Evolutionary conservation across 1,140 invertebrate genomes (phyloP), one percentile per base, ranked within the genome.

Genomic region (Trichonephila clavata): DNA sequence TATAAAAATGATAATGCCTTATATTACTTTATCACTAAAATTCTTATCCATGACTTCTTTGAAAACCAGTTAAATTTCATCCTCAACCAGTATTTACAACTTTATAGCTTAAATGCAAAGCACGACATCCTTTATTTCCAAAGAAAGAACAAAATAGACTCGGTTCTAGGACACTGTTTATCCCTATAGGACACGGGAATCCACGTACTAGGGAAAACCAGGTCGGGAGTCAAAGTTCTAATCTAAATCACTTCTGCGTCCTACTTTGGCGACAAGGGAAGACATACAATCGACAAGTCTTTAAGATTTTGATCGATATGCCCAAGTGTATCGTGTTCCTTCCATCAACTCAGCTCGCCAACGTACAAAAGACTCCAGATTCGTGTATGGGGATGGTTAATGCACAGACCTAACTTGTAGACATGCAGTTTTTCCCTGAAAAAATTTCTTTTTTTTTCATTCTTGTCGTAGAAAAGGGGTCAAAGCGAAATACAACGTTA

Each of bases 281-380:
- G 84, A 86, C 84, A 60, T 39, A 18, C 20, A 86, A 86, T 86
- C 84, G 84, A 86, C 84, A 86, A 86, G 84, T 86, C 84, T 27
- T 86, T 27, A 21, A 61, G 84, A 57, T 43, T 3, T 83, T 83
- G 80, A 86, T 86, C 84, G 84, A 86, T 86, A 57, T 24, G 16
- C n/a, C n/a, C 8, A n/a, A 57, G 27, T 83, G 43, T 43, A 59
- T 8, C n/a, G 24, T 27, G 68, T 71, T 27, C 24, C 27, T 6
- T 71, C 13, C n/a, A 27, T 32, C 27, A 71, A 32, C 68, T 32
- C 68, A 27, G 68, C 24, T 39, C 14, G 68, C 16, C 13, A 27
- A 71, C 13, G 16, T 5, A 39, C 68, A 71, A 71, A 71, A 71
- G 27, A 21, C 18, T 71, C 68, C 16, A 63, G 68, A 14, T 27